These are phyloP conservation scores for Columba guinea DNA, from an alignment of 2,797 vertebrate species.

Conservation along the genomic window DNA sequence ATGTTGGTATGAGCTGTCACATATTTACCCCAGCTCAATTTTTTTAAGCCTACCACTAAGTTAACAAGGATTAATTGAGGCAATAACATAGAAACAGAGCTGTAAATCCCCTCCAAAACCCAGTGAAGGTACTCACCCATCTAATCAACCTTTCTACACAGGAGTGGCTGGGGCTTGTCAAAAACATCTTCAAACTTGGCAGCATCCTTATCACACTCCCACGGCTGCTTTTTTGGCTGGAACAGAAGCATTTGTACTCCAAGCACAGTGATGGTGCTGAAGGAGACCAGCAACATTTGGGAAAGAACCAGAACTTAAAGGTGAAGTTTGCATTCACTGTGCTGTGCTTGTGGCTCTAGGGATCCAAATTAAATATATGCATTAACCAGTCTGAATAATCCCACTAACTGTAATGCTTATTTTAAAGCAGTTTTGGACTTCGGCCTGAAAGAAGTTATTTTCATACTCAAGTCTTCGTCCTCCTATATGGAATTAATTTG, in stretches of 20 bases:
- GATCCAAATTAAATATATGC: not conserved
- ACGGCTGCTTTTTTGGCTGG: not conserved
- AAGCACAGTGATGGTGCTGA: rapidly evolving
- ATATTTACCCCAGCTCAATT: not conserved
- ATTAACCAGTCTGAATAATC: not conserved
- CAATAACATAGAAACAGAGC: not conserved
- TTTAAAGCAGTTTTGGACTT: not conserved
- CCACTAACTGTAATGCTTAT: not conserved
- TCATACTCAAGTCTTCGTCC: not conserved
- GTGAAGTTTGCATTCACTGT: not conserved
- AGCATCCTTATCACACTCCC: not conserved
- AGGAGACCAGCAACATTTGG: not conserved
- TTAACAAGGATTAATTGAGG: not conserved
- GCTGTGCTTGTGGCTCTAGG: not conserved
- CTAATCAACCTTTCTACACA: not conserved
- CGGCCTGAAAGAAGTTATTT: not conserved
- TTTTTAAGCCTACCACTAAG: not conserved
- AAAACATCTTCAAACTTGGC: not conserved
- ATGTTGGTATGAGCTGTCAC: not conserved
- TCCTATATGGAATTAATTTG: not conserved
- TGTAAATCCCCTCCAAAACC: not conserved
- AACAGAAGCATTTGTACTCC: not conserved
- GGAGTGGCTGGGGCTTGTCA: not conserved
- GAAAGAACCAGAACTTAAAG: not conserved
- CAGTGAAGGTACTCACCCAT: not conserved